Evolutionary conservation across 2,797 vertebrate species (phyloP), one percentile per base, ranked within the genome.

Genomic region (Podarcis siculus): DNA sequence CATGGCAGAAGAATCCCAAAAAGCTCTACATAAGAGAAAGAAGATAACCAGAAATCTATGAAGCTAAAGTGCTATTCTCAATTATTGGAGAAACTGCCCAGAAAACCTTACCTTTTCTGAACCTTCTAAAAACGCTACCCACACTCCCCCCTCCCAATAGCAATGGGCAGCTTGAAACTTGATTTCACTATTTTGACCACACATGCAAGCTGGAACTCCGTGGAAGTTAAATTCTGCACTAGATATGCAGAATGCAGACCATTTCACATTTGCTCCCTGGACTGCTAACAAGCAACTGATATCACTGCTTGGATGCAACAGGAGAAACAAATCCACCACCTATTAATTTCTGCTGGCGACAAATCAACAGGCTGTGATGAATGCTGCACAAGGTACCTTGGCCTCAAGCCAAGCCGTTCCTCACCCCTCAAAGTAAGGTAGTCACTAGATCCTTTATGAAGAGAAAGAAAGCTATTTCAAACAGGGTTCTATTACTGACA

Each of bases 331-430:
- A 89, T 83, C 87, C 84, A 85, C 88, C 91, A 61, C 92, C 94
- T 55, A 91, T 92, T 92, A 83, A 90, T 87, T 95, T 94, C 92
- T 91, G 87, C 92, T 92, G 93, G 91, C 90, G 80, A 71, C 90
- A 85, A 78, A 93, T 91, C 92, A 95, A 86, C 90, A 89, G 94
- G 85, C 90, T 86, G 58, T 27, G 88, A 90, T 7, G 39, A 91
- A 90, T 9, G 79, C 88, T 42, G 86, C 75, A 93, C 93, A 83
- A 82, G 90, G 93, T 85, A 79, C 0, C 85, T 15, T 87, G 91
- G 89, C 85, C 86, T 55, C 71, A 3, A 85, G 87, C 81, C 82
- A 85, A 55, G 35, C 37, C 9, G 23, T n/a, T 82, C n/a, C 76
- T 35, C 35, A 17, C 77, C 42, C 77, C 85, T 75, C 80, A 5